These are phyloP conservation scores for Bettongia penicillata DNA, from an alignment of 2,113 vertebrate species.

Conservation along the genomic window DNA sequence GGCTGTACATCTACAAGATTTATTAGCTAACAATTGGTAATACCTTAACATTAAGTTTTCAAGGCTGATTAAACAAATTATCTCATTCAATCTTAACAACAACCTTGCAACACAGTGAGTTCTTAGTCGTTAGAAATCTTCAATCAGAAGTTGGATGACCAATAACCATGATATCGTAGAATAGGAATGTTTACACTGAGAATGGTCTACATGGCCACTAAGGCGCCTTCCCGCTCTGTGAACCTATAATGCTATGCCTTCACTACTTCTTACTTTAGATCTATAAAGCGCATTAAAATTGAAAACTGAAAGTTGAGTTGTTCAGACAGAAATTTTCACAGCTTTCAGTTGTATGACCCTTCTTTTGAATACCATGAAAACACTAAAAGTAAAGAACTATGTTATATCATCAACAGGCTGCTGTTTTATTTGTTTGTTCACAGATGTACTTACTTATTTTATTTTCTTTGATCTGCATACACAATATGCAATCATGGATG, in stretches of 20 bases:
- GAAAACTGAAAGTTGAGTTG: not conserved
- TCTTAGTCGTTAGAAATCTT: not conserved
- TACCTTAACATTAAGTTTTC: not conserved
- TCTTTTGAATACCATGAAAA: constrained; percentile 32
- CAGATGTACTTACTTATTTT: constrained; percentile 80
- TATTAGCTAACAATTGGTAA: not conserved
- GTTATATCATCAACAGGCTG: not conserved
- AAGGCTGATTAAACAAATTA: not conserved
- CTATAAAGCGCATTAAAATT: not conserved
- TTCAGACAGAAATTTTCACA: not conserved
- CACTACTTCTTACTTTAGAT: not conserved
- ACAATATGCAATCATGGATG: constrained; percentile 84
- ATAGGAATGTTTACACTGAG: not conserved
- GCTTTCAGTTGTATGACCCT: not conserved
- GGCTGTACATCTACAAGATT: not conserved
- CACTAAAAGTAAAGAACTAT: not conserved
- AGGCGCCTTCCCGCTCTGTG: not conserved
- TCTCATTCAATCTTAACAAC: not conserved
- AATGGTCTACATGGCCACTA: not conserved
- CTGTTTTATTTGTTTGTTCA: too few relatives aligned
- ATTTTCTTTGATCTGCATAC: constrained; percentile 71
- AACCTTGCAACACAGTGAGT: not conserved
- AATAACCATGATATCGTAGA: not conserved
- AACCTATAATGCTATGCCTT: not conserved
- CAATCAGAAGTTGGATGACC: not conserved